phyloP scores from a whole-genome alignment of 1,140 invertebrate genomes.

The Drosophila bocki region DNA sequence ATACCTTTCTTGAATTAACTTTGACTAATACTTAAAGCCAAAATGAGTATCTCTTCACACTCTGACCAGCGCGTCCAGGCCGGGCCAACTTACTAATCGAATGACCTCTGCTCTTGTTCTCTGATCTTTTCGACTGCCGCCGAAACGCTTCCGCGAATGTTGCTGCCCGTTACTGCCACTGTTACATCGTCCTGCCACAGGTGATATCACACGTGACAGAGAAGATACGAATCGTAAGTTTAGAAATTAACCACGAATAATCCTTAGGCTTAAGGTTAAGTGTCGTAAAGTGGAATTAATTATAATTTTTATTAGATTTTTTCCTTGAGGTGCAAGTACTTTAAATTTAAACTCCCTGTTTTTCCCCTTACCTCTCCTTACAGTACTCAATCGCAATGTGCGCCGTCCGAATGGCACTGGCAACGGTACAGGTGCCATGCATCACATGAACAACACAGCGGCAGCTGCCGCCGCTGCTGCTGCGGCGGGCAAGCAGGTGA shows the following conservation, averaged over 20 bases:
- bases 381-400: conserved; percentile 91
- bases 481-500: conserved; percentile 91
- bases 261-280: neutral
- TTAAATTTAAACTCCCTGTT: neutral
- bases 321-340: too few species aligned
- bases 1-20: conserved; percentile 76
- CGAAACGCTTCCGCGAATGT: conserved; percentile 36
- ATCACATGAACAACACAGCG: conserved; percentile 87
- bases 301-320: too few species aligned
- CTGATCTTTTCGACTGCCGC: conserved; percentile 26
- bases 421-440: conserved; percentile 87
- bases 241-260: neutral
- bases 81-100: conserved; percentile 61
- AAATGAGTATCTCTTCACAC: conserved; percentile 55
- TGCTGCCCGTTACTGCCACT: conserved; percentile 12
- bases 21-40: conserved; percentile 60
- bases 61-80: conserved; percentile 24
- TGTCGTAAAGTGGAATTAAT: neutral
- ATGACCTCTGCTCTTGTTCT: conserved; percentile 50
- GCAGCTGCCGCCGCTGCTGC: conserved; percentile 83
- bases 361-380: conserved; percentile 38
- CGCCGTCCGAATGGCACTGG: conserved; percentile 86
- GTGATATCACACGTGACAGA: conserved; percentile 88
- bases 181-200: conserved; percentile 78
- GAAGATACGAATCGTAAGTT: conserved; percentile 88